phyloP scores from a whole-genome alignment of 64 coral and sea anemone genomes.

The Porites australiensis region DNA sequence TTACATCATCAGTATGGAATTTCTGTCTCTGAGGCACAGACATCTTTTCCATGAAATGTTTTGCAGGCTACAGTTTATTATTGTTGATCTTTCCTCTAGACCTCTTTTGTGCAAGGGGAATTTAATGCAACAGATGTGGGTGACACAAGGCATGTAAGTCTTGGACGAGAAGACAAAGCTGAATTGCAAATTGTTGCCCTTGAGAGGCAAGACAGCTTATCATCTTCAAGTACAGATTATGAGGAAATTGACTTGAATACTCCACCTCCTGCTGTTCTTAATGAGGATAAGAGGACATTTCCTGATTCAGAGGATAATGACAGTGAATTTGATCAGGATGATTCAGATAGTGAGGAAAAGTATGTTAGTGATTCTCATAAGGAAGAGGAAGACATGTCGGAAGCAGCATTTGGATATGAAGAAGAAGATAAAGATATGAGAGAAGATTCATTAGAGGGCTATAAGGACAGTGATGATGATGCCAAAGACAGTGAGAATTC shows the following conservation, averaged over 20 bases:
- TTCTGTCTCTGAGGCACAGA: no score
- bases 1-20: no score
- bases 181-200: conserved; percentile 31
- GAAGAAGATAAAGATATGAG: background rate
- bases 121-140: background rate
- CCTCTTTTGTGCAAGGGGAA: background rate
- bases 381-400: background rate
- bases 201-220: conserved; percentile 24
- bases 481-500: background rate
- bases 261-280: background rate
- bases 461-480: background rate
- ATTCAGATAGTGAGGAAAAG: conserved; percentile 3
- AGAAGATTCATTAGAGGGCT: background rate
- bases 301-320: conserved; percentile 4
- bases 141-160: conserved; percentile 26
- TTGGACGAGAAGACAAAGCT: background rate
- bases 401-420: background rate
- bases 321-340: conserved; percentile 8
- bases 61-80: no score
- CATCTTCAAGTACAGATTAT: conserved; percentile 53
- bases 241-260: conserved; percentile 21
- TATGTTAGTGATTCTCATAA: background rate
- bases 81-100: background rate
- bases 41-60: no score
- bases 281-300: background rate